phyloP scores from a whole-genome alignment of 2,888 invertebrate genomes.

The Hypomecis atomaria region DNA sequence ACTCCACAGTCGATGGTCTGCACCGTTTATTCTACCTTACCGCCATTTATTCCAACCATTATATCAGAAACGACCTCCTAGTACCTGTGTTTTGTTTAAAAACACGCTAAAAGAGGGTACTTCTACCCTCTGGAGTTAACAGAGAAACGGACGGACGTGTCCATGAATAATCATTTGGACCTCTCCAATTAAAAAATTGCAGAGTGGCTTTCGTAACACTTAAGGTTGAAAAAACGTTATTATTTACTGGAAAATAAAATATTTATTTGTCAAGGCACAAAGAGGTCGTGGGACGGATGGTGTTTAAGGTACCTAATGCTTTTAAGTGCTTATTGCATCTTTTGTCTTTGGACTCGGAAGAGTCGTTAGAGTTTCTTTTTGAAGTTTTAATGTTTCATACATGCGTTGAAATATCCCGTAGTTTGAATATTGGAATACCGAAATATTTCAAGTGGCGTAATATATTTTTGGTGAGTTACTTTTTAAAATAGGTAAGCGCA shows the following conservation, averaged over 20 bases:
- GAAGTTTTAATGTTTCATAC: background rate
- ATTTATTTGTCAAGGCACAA: constrained; percentile 17
- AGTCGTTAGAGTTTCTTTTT: background rate
- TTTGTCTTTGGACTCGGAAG: background rate
- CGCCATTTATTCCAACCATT: background rate
- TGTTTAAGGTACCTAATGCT: constrained; percentile 3
- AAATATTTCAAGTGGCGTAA: background rate
- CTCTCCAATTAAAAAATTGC: constrained; percentile 63
- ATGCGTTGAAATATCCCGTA: background rate
- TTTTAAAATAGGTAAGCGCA: no score
- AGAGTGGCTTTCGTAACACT: constrained; percentile 49
- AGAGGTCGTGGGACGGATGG: background rate
- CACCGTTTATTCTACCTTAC: background rate
- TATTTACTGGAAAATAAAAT: constrained; percentile 23
- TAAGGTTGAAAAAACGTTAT: constrained; percentile 26
- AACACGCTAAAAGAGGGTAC: constrained; percentile 39
- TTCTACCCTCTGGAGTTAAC: constrained; percentile 40
- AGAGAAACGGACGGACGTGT: constrained; percentile 49
- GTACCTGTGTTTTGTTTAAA: constrained; percentile 36
- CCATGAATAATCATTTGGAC: constrained; percentile 62
- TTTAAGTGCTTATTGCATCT: background rate
- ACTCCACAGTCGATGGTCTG: background rate
- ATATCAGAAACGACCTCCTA: constrained; percentile 7
- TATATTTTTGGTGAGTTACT: no score
- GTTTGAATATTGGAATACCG: background rate